These are phyloP conservation scores for Hirudo medicinalis DNA, from an alignment of 1,140 invertebrate genomes.

Conservation along the genomic window DNA sequence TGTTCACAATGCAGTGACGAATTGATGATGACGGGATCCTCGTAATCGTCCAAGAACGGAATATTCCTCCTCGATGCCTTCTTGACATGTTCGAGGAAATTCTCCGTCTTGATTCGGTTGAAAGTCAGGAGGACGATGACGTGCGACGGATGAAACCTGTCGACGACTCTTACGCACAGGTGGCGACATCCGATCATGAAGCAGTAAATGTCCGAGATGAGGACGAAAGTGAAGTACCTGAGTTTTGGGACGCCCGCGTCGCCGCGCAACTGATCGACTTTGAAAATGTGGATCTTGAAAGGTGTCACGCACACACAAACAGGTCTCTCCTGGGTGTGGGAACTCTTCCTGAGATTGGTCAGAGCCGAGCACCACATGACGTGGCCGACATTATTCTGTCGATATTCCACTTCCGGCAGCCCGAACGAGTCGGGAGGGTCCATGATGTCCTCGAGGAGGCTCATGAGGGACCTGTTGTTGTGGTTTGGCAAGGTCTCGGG, in stretches of 20 bases:
- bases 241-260: constrained; percentile 27
- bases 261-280: constrained; percentile 25
- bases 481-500: constrained; percentile 23
- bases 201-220: constrained; percentile 33
- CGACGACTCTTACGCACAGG: constrained; percentile 32
- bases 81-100: constrained; percentile 25
- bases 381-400: constrained; percentile 22
- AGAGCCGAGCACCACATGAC: constrained; percentile 34
- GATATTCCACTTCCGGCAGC: neutral
- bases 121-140: constrained; percentile 32
- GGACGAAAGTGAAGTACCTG: constrained; percentile 24
- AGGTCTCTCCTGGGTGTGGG: constrained; percentile 27
- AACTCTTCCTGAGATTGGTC: constrained; percentile 23
- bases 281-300: constrained; percentile 32
- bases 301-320: constrained; percentile 34
- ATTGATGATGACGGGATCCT: constrained; percentile 20
- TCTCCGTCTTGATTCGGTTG: constrained; percentile 28
- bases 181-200: constrained; percentile 32
- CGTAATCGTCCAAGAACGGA: constrained; percentile 20
- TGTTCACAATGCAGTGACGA: constrained; percentile 15
- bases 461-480: constrained; percentile 19
- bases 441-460: constrained; percentile 14
- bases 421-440: neutral
- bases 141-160: constrained; percentile 17
- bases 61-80: constrained; percentile 14